phyloP scores from a whole-genome alignment of 2,888 invertebrate species.

The Myathropa florea region DNA sequence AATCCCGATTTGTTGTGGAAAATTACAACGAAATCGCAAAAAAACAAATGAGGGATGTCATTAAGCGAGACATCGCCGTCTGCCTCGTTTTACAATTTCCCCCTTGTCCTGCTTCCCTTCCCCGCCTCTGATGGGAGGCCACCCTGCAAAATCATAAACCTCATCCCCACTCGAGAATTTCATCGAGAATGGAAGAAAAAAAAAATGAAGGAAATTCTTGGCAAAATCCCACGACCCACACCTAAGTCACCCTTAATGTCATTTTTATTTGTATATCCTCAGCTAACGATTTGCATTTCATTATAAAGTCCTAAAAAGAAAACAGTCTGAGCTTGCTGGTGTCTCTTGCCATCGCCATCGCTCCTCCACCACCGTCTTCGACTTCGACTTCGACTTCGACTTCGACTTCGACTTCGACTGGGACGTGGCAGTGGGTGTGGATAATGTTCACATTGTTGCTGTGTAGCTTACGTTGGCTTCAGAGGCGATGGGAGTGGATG shows the following conservation, averaged over 20 bases:
- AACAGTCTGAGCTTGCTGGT: constrained; percentile 25
- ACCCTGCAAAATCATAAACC: constrained; percentile 27
- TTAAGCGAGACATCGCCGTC: constrained; percentile 58
- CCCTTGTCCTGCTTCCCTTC: neutral
- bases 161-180: constrained; percentile 1
- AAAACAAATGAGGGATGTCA: constrained; percentile 45
- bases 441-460: neutral
- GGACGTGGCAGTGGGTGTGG: neutral
- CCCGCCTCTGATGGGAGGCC: neutral
- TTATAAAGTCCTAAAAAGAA: constrained; percentile 55
- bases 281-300: constrained; percentile 66
- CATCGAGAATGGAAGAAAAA: neutral
- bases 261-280: constrained; percentile 67
- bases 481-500: neutral
- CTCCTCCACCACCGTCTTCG: neutral
- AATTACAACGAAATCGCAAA: constrained; percentile 38
- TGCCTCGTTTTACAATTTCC: constrained; percentile 27
- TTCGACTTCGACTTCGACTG: neutral
- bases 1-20: constrained; percentile 1
- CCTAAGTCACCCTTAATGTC: constrained; percentile 66
- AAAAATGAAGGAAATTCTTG: too few relatives aligned
- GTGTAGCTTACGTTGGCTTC: neutral
- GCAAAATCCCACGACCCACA: constrained; percentile 17
- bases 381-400: neutral
- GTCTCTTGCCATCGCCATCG: neutral